A percentile compares a stretch with the other conserved stretches of the same genome.
Conservation (phyloP, 2,797 vertebrate species). For the Pyrocephalus nanus region DNA sequence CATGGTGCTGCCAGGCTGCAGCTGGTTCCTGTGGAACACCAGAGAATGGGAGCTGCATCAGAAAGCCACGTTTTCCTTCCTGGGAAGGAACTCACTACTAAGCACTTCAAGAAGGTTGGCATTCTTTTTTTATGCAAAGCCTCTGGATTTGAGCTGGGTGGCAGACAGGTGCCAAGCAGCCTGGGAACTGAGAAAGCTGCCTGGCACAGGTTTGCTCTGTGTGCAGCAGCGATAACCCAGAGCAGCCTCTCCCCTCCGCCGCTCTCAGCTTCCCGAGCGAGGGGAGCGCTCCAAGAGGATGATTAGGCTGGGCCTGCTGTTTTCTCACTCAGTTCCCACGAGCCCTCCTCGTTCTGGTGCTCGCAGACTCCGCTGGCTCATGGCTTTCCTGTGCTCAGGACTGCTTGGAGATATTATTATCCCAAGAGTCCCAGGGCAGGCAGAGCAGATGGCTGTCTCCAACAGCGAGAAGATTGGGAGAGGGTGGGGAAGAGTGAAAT, state of each 20-base stretch:
- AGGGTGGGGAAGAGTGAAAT: background rate
- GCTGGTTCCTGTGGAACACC: background rate
- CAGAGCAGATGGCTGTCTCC: slow-evolving; percentile 1
- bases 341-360: background rate
- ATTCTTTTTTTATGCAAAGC: background rate
- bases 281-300: background rate
- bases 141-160: background rate
- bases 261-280: background rate
- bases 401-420: background rate
- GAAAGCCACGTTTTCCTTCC: background rate
- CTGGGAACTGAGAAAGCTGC: background rate
- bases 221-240: background rate
- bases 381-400: background rate
- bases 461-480: background rate
- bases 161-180: background rate
- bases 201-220: background rate
- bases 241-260: fast-evolving
- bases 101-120: background rate
- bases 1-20: fast-evolving
- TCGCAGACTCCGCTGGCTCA: background rate
- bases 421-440: background rate
- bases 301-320: background rate
- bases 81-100: background rate
- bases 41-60: background rate
- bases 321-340: background rate